Evolutionary conservation across 2,888 invertebrate species (phyloP).

Genomic region (Nemurella pictetii): DNA sequence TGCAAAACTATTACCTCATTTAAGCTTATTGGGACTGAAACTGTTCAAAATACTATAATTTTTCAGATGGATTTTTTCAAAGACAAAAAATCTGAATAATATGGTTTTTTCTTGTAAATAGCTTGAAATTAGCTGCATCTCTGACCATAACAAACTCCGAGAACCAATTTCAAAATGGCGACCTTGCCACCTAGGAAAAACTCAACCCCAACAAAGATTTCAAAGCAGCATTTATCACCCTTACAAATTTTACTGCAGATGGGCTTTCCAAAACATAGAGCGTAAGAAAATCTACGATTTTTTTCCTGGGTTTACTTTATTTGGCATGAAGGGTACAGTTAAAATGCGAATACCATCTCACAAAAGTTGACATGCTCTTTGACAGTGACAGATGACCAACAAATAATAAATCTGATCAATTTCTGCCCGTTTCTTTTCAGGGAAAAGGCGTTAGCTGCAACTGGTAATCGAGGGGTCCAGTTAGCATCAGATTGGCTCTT

Average conservation of each 20-base stretch:
- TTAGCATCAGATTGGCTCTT: conserved; percentile 89
- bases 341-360: neutral
- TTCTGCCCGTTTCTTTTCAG: conserved; percentile 60
- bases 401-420: neutral
- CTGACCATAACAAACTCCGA: neutral
- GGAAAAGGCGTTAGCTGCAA: conserved; percentile 86
- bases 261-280: conserved; percentile 86
- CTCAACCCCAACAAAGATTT: conserved; percentile 70
- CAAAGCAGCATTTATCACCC: conserved; percentile 74
- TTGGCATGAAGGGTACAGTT: neutral
- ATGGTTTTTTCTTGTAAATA: too few species aligned
- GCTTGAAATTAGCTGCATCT: too few species aligned
- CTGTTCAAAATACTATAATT: too few species aligned
- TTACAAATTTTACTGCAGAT: conserved; percentile 83
- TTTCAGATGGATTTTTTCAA: too few species aligned
- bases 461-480: conserved; percentile 85
- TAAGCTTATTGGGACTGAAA: too few species aligned
- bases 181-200: conserved; percentile 77
- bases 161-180: conserved; percentile 60
- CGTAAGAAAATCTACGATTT: conserved; percentile 63
- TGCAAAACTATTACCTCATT: too few species aligned
- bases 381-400: neutral
- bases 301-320: conserved; percentile 11
- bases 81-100: too few species aligned
- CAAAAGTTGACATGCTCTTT: neutral